A percentile compares a stretch with the other conserved stretches of the same genome.
These are phyloP conservation scores for Trachelipus rathkii DNA, from an alignment of 1,140 invertebrate species.

Conservation along the genomic window DNA sequence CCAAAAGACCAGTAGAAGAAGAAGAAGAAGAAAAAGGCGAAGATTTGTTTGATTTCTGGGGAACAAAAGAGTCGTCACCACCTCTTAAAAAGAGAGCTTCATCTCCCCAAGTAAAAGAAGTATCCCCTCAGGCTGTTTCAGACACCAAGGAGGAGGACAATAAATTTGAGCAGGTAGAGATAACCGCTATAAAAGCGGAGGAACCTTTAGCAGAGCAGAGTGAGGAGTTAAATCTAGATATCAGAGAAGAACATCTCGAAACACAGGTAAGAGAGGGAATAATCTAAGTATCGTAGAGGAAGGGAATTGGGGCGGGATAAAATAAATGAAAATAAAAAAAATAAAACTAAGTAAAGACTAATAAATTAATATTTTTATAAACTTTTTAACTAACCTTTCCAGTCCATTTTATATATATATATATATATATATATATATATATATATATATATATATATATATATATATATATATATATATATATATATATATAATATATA, in stretches of 20 bases:
- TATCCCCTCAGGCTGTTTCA: neutral
- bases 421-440: slow-evolving; percentile 12
- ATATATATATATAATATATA: neutral
- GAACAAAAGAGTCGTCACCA: neutral
- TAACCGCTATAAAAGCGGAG: neutral
- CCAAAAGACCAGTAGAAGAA: neutral
- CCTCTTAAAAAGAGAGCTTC: neutral
- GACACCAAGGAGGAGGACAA: neutral
- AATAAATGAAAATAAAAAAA: no score
- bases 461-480: neutral
- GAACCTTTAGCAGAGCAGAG: neutral
- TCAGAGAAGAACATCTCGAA: neutral
- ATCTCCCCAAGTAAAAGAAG: neutral
- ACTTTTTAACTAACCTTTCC: no score
- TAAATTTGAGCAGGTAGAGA: neutral
- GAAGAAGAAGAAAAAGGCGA: neutral
- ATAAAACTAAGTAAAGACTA: no score
- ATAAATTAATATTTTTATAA: no score
- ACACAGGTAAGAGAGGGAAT: neutral
- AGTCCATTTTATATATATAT: no score
- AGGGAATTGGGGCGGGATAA: no score
- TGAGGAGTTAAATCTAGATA: neutral
- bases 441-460: slow-evolving; percentile 7
- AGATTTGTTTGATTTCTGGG: neutral
- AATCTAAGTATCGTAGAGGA: no score